Evolutionary conservation across 2,113 vertebrate species (phyloP).

Genomic region (Tupaia chinensis): DNA sequence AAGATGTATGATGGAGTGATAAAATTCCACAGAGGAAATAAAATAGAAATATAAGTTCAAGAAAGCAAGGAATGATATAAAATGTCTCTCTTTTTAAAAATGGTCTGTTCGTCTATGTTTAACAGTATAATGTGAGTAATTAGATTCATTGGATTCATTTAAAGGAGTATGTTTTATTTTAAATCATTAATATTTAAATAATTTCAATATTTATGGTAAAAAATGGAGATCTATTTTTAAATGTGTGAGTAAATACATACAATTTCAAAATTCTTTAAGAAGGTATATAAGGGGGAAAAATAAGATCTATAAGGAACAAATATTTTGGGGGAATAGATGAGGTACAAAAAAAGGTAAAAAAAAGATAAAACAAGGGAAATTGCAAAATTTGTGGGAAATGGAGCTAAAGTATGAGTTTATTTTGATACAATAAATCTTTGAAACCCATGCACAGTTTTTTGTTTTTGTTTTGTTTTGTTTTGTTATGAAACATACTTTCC

Average conservation of each 20-base stretch:
- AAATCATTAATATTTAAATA: slow-evolving; percentile 13
- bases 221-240: neutral
- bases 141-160: neutral
- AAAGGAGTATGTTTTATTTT: neutral
- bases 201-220: slow-evolving; percentile 29
- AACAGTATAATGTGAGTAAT: neutral
- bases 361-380: neutral
- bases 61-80: neutral
- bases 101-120: neutral
- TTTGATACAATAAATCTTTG: too few relatives aligned
- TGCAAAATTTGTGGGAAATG: too few relatives aligned
- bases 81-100: slow-evolving; percentile 37
- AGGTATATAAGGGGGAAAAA: neutral
- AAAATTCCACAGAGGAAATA: slow-evolving; percentile 19
- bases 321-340: neutral
- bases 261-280: slow-evolving; percentile 26
- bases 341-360: neutral
- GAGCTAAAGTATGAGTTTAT: too few relatives aligned
- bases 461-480: too few relatives aligned
- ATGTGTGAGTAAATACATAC: neutral
- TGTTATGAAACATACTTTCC: too few relatives aligned
- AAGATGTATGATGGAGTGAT: neutral
- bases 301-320: neutral
- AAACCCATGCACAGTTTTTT: too few relatives aligned
- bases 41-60: slow-evolving; percentile 32